Base-by-base conservation (phyloP, 2,888 invertebrate genomes). In the Tenodera sinensis region DNA sequence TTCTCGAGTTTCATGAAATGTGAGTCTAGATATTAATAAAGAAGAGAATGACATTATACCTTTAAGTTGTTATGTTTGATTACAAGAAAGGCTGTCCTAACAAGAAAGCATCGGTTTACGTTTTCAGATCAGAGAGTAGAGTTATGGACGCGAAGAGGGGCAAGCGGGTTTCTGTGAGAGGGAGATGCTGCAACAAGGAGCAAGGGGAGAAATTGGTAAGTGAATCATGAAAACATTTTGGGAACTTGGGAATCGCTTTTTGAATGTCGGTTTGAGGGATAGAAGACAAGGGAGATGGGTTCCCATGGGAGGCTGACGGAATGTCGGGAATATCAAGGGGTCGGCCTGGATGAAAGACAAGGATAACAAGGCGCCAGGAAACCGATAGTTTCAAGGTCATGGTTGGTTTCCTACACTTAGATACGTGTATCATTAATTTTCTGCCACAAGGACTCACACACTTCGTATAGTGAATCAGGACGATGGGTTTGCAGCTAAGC, bases 211-310 rank as follows among this genome's bases (percentile, higher is more conserved):
- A 83, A 88, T 54, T 84, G 84, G 84, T 83, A 88, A 84, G 84
- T 88, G 83, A 88, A 87, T 87, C 87, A 87, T 87, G 87, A 87
- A 87, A 87, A 87, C 87, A 87, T 87, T 87, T 87, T 87, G 87
- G 87, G 83, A 87, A 87, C 87, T 87, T 87, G 83, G 87, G 87
- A 87, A 87, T 87, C 87, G 87, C 83, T 87, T 87, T 87, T 87
- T 87, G 87, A 87, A 87, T 87, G 87, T 87, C 42, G 82, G 82
- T 82, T 71, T 71, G 34, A 83, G 82, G 27, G 87, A n/a, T 28
- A 30, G 34, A 85, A 54, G 42, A n/a, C 82, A 8, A 83, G 87
- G 27, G 82, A 83, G 42, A 30, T 30, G 82, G 34, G 81, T 84
- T 82, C 87, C 83, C 42, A 30, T 82, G 87, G 87, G 87, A 87